These are phyloP conservation scores for Drosophila lowei DNA, from an alignment of 1,140 invertebrate genomes.

Conservation along the genomic window DNA sequence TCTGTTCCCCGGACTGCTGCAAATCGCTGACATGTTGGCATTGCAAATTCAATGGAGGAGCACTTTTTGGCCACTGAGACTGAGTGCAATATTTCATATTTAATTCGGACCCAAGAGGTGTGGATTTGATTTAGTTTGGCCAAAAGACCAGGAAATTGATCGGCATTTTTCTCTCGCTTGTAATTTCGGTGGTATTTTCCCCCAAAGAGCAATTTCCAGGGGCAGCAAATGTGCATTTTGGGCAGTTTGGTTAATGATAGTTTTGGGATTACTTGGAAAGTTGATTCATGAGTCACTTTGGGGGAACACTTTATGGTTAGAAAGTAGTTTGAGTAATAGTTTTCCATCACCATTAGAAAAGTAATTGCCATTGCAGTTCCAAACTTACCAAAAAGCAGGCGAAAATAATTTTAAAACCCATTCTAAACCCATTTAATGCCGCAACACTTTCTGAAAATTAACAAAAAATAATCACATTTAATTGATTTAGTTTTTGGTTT, in stretches of 20 bases:
- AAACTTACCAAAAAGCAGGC: no score
- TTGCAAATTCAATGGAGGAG: conserved; percentile 46
- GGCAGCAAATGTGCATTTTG: no score
- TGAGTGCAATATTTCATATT: conserved; percentile 65
- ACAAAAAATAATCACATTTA: background rate
- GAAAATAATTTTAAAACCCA: no score
- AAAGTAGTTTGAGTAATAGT: no score
- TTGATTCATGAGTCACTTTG: no score
- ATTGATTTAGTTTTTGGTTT: conserved; percentile 37
- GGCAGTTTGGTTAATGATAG: no score
- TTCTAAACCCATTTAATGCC: background rate
- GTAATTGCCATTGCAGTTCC: no score
- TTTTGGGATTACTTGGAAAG: no score
- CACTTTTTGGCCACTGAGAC: conserved; percentile 18
- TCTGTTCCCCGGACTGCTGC: conserved; percentile 4
- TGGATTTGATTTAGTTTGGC: conserved; percentile 62
- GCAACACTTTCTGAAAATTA: no score
- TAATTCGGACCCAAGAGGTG: conserved; percentile 64
- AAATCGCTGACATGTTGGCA: conserved; percentile 27
- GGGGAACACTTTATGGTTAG: no score
- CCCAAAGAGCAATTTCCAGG: conserved; percentile 1
- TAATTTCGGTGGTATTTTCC: background rate
- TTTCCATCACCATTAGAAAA: no score
- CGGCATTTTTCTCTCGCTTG: conserved; percentile 9
- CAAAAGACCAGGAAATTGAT: conserved; percentile 25